Base-by-base conservation (phyloP, 2,797 vertebrate genomes). In the Sebastes nivosus region DNA sequence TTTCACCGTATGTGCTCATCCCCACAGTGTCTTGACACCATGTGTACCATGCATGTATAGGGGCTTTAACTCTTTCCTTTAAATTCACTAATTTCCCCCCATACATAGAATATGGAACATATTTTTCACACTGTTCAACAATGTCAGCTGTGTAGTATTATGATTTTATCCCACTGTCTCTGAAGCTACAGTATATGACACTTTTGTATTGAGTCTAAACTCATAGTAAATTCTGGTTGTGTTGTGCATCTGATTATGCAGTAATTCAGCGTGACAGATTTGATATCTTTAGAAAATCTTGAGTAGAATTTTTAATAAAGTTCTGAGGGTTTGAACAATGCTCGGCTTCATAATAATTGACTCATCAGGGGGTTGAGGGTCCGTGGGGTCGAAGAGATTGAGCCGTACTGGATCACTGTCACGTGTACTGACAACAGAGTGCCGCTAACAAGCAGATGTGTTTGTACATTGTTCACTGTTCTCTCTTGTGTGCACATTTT, bases 251-350 rank as follows among this genome's bases (percentile, higher is more conserved):
- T 30, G 27, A 36, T 63, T 66, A 52, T 63, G 64, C 55, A 38
- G 38, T 72, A 72, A 88, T 78, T 81, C 70, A 80, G 22, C 4
- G 50, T 66, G 81, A 74, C 67, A 67, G 42, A 61, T 70, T 24
- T 77, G 30, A 79, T 50, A 50, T 50, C 7, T 79, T 54, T 64
- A 18, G 22, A 54, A 54, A 73, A 78, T 76, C 57, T 68, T 63
- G 59, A 79, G 74, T 27, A 20, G 25, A 38, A 66, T 82, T 80
- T 79, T 67, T 46, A n/a, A 38, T 65, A 38, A 82, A 64, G 46
- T 75, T 75, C 16, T 68, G n/a, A 24, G 60, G 22, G 27, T 82
- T 58, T 77, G 52, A 83, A 76, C 12, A 29, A n/a, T 32, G 46
- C 71, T 60, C 38, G 54, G 18, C n/a, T 3, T 10, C 66, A 60